A percentile compares a stretch with the other conserved stretches of the same genome.
Conservation (phyloP, 2,113 vertebrate species). For the Semnopithecus entellus region DNA sequence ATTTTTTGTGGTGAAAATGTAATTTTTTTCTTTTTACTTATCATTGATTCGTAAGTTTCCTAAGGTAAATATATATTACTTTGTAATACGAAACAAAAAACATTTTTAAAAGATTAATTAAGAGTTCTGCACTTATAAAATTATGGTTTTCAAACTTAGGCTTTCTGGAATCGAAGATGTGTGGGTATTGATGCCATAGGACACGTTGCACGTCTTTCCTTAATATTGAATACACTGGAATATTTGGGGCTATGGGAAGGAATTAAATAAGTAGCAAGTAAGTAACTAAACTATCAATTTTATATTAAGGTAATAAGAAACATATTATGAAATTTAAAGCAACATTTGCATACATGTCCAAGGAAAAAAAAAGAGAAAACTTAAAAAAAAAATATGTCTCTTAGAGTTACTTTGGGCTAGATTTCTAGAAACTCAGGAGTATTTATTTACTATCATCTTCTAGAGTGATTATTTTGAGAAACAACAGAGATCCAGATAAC, state of each 20-base stretch:
- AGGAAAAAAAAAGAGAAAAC: not conserved
- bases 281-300: not conserved
- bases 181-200: not conserved
- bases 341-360: not conserved
- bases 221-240: not conserved
- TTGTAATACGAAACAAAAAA: not conserved
- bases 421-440: not conserved
- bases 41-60: not conserved
- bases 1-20: not conserved
- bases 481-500: not conserved
- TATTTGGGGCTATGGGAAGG: not conserved
- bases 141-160: not conserved
- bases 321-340: not conserved
- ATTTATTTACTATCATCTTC: not conserved
- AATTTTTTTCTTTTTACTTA: slow-evolving; percentile 22
- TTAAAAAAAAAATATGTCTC: not conserved
- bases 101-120: not conserved
- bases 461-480: not conserved
- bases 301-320: not conserved
- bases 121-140: not conserved
- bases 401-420: not conserved
- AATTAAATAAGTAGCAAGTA: not conserved
- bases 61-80: not conserved
- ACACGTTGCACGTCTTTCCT: not conserved
- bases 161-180: not conserved